Evolutionary conservation across 2,113 vertebrate species (phyloP).

Genomic region (Irena cyanogastra): DNA sequence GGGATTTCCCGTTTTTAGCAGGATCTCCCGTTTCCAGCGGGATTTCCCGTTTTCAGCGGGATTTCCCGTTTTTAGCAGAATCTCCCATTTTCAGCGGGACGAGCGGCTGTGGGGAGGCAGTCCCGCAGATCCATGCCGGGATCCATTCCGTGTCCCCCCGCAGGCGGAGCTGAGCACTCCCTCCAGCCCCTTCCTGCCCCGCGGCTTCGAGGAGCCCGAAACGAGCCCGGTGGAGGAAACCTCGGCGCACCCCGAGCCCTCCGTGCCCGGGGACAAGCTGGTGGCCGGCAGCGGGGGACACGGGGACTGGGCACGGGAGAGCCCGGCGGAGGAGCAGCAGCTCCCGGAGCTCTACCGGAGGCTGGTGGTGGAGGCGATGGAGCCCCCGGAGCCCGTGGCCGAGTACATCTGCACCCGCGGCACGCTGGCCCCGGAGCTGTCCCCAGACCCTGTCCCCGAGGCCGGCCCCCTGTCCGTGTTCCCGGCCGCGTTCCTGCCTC

Average conservation of each 20-base stretch:
- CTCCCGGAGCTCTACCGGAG: conserved; percentile 30
- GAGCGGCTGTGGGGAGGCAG: accelerated
- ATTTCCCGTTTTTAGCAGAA: too few species aligned
- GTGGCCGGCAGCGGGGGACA: accelerated
- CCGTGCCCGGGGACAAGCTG: neutral
- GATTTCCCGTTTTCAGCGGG: accelerated
- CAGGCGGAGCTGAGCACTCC: conserved; percentile 43
- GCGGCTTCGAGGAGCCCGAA: conserved; percentile 64
- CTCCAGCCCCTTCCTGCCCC: neutral
- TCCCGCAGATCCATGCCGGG: accelerated
- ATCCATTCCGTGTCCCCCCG: neutral
- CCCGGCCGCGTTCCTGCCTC: neutral
- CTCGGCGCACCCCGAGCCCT: accelerated
- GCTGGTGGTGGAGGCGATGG: neutral
- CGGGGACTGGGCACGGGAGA: neutral
- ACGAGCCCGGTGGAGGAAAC: conserved; percentile 52
- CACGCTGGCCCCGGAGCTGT: neutral
- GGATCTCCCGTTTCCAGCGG: accelerated
- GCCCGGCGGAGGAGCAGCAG: neutral
- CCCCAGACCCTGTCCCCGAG: too few species aligned
- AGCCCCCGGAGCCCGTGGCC: neutral
- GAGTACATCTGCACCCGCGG: neutral
- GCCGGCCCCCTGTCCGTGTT: neutral
- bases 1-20: accelerated
- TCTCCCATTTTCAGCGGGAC: accelerated